A percentile compares a stretch with the other conserved stretches of the same genome.
Evolutionary conservation across 2,113 vertebrate genomes (phyloP).

Genomic region (Serinus canaria): DNA sequence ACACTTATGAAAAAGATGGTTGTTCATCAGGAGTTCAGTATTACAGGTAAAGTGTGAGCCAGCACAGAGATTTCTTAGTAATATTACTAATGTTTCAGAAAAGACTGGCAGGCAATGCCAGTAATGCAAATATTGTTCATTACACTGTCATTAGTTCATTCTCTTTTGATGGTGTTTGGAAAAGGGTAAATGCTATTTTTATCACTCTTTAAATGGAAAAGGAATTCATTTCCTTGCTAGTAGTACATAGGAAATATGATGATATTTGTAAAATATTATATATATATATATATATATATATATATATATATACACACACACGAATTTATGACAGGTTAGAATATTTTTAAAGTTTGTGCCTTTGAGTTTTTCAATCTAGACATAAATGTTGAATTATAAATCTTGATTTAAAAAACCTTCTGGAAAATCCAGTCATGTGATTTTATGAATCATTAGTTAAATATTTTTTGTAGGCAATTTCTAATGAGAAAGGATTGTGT

Average conservation of each 20-base stretch:
- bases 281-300: too few species aligned
- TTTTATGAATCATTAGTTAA: not conserved
- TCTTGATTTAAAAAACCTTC: not conserved
- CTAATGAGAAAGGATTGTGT: not conserved
- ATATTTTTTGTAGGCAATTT: not conserved
- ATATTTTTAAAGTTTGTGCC: not conserved
- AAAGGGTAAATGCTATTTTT: not conserved
- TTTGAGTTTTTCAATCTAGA: not conserved
- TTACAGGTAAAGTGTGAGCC: not conserved
- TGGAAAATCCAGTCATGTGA: not conserved
- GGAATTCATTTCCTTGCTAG: not conserved
- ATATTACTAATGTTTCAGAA: not conserved
- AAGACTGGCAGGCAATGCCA: not conserved
- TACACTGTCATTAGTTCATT: not conserved
- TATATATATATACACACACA: not conserved
- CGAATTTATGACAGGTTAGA: not conserved
- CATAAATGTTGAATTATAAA: not conserved
- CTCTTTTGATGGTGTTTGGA: not conserved
- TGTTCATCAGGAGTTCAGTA: not conserved
- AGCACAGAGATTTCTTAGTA: not conserved
- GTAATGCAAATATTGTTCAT: not conserved
- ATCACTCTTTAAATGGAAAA: not conserved
- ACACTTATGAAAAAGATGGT: not conserved
- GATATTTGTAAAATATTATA: not conserved
- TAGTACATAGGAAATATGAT: not conserved